These are phyloP conservation scores for Pardosa pseudoannulata DNA, from an alignment of 2,888 invertebrate genomes.

Conservation along the genomic window DNA sequence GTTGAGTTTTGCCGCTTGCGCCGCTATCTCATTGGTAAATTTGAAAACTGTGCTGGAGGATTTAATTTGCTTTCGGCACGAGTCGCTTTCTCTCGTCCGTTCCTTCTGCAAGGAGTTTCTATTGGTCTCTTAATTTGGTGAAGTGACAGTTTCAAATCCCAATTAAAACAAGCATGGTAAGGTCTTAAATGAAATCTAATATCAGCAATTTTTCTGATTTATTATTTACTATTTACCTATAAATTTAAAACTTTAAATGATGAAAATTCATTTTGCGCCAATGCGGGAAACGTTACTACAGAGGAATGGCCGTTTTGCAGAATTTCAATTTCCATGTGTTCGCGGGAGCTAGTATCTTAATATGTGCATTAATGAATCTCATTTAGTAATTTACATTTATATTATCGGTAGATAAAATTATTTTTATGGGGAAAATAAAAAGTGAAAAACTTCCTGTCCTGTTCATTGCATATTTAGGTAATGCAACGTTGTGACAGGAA, in stretches of 20 bases:
- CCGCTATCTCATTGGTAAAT: conserved; percentile 55
- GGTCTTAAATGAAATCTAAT: neutral
- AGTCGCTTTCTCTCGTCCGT: conserved; percentile 32
- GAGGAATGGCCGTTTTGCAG: conserved; percentile 38
- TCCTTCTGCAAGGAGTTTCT: conserved; percentile 25
- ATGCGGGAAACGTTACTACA: conserved; percentile 64
- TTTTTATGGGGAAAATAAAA: no score
- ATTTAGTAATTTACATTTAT: no score
- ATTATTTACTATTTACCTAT: neutral
- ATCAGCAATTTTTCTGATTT: neutral
- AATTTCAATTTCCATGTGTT: conserved; percentile 17
- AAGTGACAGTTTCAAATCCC: conserved; percentile 51
- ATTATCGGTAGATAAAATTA: no score
- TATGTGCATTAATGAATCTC: no score
- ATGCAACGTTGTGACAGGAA: neutral
- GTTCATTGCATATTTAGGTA: neutral
- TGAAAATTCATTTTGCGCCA: conserved; percentile 56
- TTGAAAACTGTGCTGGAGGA: conserved; percentile 57
- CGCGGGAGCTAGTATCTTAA: neutral
- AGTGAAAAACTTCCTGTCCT: no score
- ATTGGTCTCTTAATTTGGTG: conserved; percentile 35
- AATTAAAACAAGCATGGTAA: conserved; percentile 55
- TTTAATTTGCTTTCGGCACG: conserved; percentile 60
- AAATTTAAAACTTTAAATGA: neutral
- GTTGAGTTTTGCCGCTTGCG: conserved; percentile 34